Evolutionary conservation across 2,113 vertebrate genomes (phyloP), one percentile per base, ranked within the genome.

Genomic region (Arvicanthis niloticus): DNA sequence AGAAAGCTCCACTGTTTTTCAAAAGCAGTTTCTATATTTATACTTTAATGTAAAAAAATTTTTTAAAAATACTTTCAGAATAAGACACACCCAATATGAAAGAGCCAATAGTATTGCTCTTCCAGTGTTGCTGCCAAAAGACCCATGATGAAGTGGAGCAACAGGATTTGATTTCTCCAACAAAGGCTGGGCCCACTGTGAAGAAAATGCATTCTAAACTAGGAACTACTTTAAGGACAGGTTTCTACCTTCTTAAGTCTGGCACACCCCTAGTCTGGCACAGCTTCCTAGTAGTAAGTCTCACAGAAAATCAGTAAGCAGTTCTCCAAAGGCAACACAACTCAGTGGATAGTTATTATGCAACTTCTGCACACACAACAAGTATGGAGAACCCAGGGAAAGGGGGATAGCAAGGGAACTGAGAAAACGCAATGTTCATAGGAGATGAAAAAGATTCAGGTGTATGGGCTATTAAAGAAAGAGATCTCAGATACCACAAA

Each of bases 101-200:
- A 92, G 11, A 95, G 93, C 92, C 97, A 95, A 65, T 34, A 67
- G 89, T 58, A 80, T 67, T 97, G 68, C 91, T 94, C 80, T 94
- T n/a, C 21, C 80, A 78, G 51, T 78, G 53, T 70, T 88, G 51
- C 65, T 76, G 91, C n/a, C 45, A 37, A 80, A 90, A 22, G 96
- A 97, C 13, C 88, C 93, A 75, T 82, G 56, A 88, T 67, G 90
- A 94, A 81, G 70, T 93, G 87, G 9, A 93, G 89, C 70, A 86
- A 91, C 72, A 65, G 81, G 8, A 80, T 84, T 91, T 48, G 86
- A 58, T 80, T 80, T 89, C 72, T 75, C 89, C 82, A 95, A 56
- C 58, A 72, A 92, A 93, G 90, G 93, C 58, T 60, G 76, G 76
- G 75, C 31, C 82, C 67, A 75, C 56, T 96, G 95, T 93, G 77